Evolutionary conservation across 1,140 invertebrate genomes (phyloP).

Genomic region (Melitaea cinxia): DNA sequence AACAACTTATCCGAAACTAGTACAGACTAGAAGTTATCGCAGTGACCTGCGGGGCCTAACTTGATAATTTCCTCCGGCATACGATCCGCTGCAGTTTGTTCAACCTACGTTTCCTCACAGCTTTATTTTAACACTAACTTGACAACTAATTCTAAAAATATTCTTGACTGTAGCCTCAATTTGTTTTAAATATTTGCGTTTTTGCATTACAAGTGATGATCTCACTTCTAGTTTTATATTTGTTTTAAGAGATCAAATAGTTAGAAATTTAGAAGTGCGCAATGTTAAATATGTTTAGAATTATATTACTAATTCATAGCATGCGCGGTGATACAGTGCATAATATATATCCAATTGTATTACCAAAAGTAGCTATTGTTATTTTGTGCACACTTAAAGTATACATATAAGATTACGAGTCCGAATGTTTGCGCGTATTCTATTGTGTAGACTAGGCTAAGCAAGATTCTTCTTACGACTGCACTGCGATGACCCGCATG

Average conservation of each 20-base stretch:
- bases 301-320: conserved; percentile 18
- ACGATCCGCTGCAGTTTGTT: conserved; percentile 71
- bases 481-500: conserved; percentile 56
- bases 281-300: not conserved
- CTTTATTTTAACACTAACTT: conserved; percentile 63
- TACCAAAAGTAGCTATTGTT: conserved; percentile 27
- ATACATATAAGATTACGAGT: too few relatives aligned
- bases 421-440: conserved; percentile 8
- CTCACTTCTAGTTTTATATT: not conserved
- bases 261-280: not conserved
- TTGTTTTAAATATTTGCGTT: conserved; percentile 17
- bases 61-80: conserved; percentile 50
- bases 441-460: conserved; percentile 12
- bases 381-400: conserved; percentile 20
- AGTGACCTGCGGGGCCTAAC: conserved; percentile 49
- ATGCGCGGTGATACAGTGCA: conserved; percentile 13
- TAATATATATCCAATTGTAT: conserved; percentile 25
- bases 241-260: conserved; percentile 8
- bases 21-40: conserved; percentile 71
- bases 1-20: conserved; percentile 76
- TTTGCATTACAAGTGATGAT: not conserved
- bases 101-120: conserved; percentile 62
- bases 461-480: conserved; percentile 39
- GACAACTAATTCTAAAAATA: conserved; percentile 50
- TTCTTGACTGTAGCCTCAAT: conserved; percentile 46